Evolutionary conservation across 1,140 invertebrate species (phyloP).

Genomic region (Dendrolimus punctatus): DNA sequence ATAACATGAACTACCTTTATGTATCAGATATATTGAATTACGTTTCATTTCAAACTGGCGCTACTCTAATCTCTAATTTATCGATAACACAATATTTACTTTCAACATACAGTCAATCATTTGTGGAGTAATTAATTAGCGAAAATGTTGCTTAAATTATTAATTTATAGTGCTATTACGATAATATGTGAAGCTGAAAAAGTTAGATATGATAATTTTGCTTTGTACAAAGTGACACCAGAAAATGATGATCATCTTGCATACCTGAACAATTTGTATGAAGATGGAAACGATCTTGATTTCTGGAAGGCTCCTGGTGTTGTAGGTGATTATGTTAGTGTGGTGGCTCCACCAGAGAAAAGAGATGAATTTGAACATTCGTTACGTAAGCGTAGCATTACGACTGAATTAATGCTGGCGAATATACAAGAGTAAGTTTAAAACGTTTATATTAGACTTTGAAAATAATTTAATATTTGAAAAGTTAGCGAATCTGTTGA

Average conservation of each 20-base stretch:
- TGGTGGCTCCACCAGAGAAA: conserved; percentile 37
- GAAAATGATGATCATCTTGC: conserved; percentile 33
- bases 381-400: conserved; percentile 30
- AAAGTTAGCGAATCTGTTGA: no score
- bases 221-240: conserved; percentile 41
- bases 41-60: background rate
- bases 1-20: background rate
- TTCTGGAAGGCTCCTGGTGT: conserved; percentile 38
- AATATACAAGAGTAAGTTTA: conserved; percentile 55
- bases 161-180: conserved; percentile 23
- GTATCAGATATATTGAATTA: conserved; percentile 1
- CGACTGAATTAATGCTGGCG: conserved; percentile 33
- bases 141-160: conserved; percentile 26
- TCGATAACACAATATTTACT: background rate
- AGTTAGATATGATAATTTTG: conserved; percentile 45
- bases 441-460: background rate
- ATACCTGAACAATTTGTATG: conserved; percentile 31
- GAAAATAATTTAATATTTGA: background rate
- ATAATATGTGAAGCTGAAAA: conserved; percentile 20
- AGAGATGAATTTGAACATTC: conserved; percentile 32
- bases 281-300: conserved; percentile 28
- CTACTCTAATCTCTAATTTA: background rate
- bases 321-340: conserved; percentile 39
- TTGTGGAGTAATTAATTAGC: background rate
- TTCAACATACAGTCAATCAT: background rate